Base-by-base conservation (phyloP, 2,113 vertebrate genomes). In the Glaucomys volans region DNA sequence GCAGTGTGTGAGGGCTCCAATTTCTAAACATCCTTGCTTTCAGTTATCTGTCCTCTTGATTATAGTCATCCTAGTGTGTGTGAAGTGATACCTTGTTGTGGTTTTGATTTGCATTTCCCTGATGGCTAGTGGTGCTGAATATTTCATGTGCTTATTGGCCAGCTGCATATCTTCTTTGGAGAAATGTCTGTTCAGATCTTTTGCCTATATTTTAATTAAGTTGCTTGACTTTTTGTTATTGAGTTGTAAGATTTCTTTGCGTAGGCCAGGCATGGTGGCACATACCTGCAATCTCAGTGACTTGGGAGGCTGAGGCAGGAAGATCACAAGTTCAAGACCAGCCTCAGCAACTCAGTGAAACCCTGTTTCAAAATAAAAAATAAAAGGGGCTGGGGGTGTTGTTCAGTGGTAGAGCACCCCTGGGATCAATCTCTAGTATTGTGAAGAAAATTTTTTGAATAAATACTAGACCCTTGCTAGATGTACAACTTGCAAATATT, bases 81-180 rank as follows among this genome's bases (percentile, higher is more conserved):
- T 94, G 47, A 67, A 82, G 62, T 57, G 54, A 9, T 86, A 87
- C 32, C 64, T 69, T 67, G 9, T 35, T 82, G 28, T 77, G 47
- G 47, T 67, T 90, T 69, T 76, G 47, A 75, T 75, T 90, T 66
- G 28, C 22, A 37, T 87, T n/a, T 90, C 57, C 86, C 44, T 44
- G 16, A 87, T 62, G 37, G 26, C 37, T 83, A 57, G 37, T 81
- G 44, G 13, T 35, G 30, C 14, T 79, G 69, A 95, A 35, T 42
- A 84, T 79, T 85, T 89, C 62, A 79, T 28, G 80, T 42, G 71
- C 28, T 59, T 89, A 37, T 86, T 84, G 74, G 86, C 37, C 47
- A 93, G 72, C 5, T 96, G 17, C 30, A 35, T 90, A 64, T 44
- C 32, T 79, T 79, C 37, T 92, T 66, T 95, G 59, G 59, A 62